A percentile compares a stretch with the other conserved stretches of the same genome.
Conservation (phyloP, 2,888 invertebrate species). For the Parnassius glacialis region DNA sequence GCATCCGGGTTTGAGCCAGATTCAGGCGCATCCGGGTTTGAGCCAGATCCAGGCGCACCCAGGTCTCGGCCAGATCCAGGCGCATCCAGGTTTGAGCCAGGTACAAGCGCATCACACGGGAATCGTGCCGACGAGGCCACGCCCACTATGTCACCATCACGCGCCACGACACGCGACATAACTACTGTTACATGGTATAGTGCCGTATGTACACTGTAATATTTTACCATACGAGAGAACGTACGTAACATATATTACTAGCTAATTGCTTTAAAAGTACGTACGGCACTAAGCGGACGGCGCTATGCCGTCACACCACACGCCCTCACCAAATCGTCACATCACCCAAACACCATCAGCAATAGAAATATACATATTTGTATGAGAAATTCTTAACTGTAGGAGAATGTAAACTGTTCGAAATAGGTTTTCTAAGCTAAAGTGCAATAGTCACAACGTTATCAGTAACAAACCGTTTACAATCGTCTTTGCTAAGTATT, state of each 20-base stretch:
- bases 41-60: constrained; percentile 51
- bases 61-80: constrained; percentile 19
- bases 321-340: constrained; percentile 10
- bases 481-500: neutral
- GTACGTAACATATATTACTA: neutral
- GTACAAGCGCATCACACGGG: constrained; percentile 36
- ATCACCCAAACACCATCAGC: neutral
- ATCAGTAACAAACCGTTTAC: neutral
- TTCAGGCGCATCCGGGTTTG: constrained; percentile 41
- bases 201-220: constrained; percentile 8
- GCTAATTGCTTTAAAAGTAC: constrained; percentile 10
- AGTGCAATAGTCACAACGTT: too few species aligned
- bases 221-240: neutral
- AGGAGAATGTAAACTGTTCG: neutral
- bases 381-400: neutral
- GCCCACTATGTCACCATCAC: constrained; percentile 56
- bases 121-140: constrained; percentile 33
- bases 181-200: constrained; percentile 35
- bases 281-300: constrained; percentile 4
- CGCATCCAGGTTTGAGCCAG: constrained; percentile 34
- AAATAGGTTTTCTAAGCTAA: neutral
- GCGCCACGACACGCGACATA: constrained; percentile 33
- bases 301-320: constrained; percentile 5
- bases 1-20: constrained; percentile 39
- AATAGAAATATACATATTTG: neutral